Percentiles rank a stretch among this genome's conserved stretches.
Conservation (phyloP, 2,113 vertebrate genomes). For the Chascanopsetta lugubris region DNA sequence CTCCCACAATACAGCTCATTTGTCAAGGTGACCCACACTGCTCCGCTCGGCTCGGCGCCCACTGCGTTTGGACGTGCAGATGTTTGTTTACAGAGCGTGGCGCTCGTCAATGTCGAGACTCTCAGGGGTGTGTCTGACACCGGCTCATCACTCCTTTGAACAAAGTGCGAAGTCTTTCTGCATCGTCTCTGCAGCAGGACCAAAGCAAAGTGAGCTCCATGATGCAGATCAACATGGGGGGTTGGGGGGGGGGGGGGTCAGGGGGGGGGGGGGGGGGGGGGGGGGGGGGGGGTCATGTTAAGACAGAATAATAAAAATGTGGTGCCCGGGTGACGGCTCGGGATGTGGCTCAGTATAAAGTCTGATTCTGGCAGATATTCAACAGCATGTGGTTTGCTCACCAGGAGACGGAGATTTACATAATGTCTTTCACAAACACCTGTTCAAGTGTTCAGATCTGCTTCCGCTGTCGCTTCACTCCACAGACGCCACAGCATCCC, state of each 20-base stretch:
- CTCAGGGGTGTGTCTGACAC: constrained; percentile 13
- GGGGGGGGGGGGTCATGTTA: too few species aligned
- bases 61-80: constrained; percentile 44
- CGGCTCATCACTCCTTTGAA: constrained; percentile 13
- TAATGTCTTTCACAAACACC: constrained; percentile 57
- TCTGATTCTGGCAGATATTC: constrained; percentile 31
- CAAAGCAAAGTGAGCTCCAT: constrained; percentile 7
- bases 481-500: constrained; percentile 24
- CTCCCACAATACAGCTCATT: constrained; percentile 71
- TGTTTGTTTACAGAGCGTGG: constrained; percentile 62
- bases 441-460: constrained; percentile 50
- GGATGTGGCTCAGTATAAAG: constrained; percentile 20
- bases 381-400: constrained; percentile 50
- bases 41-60: constrained; percentile 40
- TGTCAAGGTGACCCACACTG: constrained; percentile 76
- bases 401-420: constrained; percentile 48
- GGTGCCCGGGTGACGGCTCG: constrained; percentile 39
- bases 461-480: constrained; percentile 20
- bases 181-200: not conserved
- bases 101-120: constrained; percentile 18
- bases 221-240: not conserved
- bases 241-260: too few species aligned
- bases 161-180: not conserved
- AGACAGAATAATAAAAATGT: too few species aligned
- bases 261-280: too few species aligned